These are phyloP conservation scores for Pantala flavescens DNA, from an alignment of 1,140 invertebrate species.

Conservation along the genomic window DNA sequence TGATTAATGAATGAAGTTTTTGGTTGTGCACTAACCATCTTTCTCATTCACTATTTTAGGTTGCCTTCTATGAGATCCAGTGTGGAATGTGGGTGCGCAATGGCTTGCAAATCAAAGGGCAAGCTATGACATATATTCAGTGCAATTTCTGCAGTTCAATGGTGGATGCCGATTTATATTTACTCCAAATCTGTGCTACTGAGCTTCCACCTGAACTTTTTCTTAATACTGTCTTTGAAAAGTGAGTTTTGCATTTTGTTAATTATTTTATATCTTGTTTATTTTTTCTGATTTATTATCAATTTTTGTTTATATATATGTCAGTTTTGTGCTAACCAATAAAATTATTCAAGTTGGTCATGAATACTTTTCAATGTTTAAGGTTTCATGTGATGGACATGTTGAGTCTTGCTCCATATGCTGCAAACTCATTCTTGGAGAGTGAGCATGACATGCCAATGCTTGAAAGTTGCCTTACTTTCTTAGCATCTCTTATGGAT, in stretches of 20 bases:
- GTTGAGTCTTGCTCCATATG: slow-evolving; percentile 64
- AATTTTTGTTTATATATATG: neutral
- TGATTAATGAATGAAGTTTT: too few species aligned
- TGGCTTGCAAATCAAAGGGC: slow-evolving; percentile 92
- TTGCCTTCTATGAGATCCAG: slow-evolving; percentile 88
- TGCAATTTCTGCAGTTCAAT: slow-evolving; percentile 98
- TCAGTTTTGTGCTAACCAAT: too few species aligned
- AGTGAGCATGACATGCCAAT: slow-evolving; percentile 74
- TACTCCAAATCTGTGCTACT: slow-evolving; percentile 84
- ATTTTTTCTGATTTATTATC: neutral
- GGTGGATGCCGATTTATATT: slow-evolving; percentile 92
- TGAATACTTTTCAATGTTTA: slow-evolving; percentile 16
- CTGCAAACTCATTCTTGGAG: slow-evolving; percentile 48
- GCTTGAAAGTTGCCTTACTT: slow-evolving; percentile 85
- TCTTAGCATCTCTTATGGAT: slow-evolving; percentile 78
- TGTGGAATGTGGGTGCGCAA: slow-evolving; percentile 92
- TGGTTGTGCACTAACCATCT: too few species aligned
- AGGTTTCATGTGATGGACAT: slow-evolving; percentile 76
- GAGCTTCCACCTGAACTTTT: slow-evolving; percentile 77
- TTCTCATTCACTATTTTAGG: slow-evolving; percentile 50
- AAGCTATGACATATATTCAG: slow-evolving; percentile 98
- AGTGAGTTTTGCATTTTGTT: slow-evolving; percentile 42
- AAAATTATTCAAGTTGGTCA: too few species aligned
- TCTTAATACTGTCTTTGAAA: slow-evolving; percentile 75
- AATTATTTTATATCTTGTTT: slow-evolving; percentile 14